Evolutionary conservation across 2,888 invertebrate species (phyloP).

Genomic region (Lochmaea capreae): DNA sequence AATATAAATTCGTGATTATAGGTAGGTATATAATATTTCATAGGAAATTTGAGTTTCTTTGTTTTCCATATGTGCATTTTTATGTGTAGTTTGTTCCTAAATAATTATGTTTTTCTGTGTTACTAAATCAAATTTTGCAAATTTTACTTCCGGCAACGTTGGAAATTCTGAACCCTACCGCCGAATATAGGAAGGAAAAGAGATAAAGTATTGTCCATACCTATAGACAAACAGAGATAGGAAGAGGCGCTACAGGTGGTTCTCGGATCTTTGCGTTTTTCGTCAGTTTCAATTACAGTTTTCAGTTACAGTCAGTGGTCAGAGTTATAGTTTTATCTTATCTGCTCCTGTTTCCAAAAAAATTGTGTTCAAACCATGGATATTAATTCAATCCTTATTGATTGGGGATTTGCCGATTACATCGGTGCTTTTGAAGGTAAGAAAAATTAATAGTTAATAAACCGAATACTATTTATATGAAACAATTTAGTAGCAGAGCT

Average conservation of each 20-base stretch:
- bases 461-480: background rate
- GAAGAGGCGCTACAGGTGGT: background rate
- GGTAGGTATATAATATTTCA: background rate
- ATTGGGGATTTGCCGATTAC: slow-evolving; percentile 2
- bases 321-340: too few relatives aligned
- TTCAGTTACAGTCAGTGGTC: background rate
- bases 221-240: background rate
- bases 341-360: background rate
- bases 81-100: background rate
- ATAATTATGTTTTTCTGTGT: slow-evolving; percentile 3
- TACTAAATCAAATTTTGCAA: slow-evolving; percentile 4
- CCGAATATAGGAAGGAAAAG: background rate
- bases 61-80: slow-evolving; percentile 1
- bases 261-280: background rate
- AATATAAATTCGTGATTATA: too few relatives aligned
- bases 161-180: background rate
- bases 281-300: background rate
- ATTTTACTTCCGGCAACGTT: slow-evolving; percentile 2
- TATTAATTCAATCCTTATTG: background rate
- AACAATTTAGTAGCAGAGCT: background rate
- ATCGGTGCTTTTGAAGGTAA: background rate
- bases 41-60: background rate
- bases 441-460: background rate
- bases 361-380: background rate
- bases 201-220: background rate